These are phyloP conservation scores for Microplitis manilae DNA, from an alignment of 2,888 invertebrate species.

Conservation along the genomic window DNA sequence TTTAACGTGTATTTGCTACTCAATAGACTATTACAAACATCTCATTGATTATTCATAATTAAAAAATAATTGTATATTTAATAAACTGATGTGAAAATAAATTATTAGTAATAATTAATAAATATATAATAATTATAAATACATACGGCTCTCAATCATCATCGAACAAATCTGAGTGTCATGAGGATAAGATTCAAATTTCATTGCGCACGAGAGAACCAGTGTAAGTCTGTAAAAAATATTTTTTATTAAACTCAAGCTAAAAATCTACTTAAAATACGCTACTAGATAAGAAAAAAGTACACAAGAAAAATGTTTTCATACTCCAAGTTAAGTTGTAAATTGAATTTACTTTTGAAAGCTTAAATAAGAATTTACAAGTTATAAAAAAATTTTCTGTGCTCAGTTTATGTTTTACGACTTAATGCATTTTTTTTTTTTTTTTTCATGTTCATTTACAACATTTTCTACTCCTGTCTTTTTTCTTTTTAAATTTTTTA, in stretches of 20 bases:
- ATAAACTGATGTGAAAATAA: neutral
- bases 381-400: conserved; percentile 5
- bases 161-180: conserved; percentile 94
- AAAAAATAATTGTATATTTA: too few species aligned
- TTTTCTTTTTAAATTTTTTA: too few species aligned
- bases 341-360: conserved; percentile 6
- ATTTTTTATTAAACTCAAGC: conserved; percentile 16
- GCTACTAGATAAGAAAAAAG: neutral
- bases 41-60: too few species aligned
- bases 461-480: too few species aligned
- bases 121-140: conserved; percentile 33
- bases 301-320: neutral
- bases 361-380: conserved; percentile 8
- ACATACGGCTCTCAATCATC: conserved; percentile 95
- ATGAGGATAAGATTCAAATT: conserved; percentile 93
- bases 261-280: neutral
- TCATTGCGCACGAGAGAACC: conserved; percentile 94
- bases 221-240: conserved; percentile 81
- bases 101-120: conserved; percentile 5
- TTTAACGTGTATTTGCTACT: too few species aligned
- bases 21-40: too few species aligned
- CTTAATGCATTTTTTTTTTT: too few species aligned
- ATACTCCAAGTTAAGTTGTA: neutral
- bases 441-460: too few species aligned
- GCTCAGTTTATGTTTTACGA: too few species aligned